These are phyloP conservation scores for Brachionus rubens DNA, from an alignment of 1,140 invertebrate genomes.

Conservation along the genomic window DNA sequence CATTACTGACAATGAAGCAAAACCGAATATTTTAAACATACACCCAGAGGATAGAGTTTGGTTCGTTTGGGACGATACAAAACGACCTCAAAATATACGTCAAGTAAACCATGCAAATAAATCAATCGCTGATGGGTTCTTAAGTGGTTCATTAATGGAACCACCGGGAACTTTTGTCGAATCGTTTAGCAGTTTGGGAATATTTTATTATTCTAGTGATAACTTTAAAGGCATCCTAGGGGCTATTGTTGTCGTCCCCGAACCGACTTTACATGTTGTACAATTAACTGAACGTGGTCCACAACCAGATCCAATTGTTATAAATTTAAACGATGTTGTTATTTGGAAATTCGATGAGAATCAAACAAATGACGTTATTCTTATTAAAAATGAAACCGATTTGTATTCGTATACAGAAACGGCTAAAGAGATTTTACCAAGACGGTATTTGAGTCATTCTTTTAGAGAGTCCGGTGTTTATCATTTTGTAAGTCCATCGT, in stretches of 20 bases:
- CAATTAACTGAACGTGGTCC: constrained; percentile 51
- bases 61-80: constrained; percentile 60
- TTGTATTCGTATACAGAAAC: constrained; percentile 2
- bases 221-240: constrained; percentile 55
- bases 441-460: constrained; percentile 54
- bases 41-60: constrained; percentile 58
- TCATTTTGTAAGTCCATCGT: constrained; percentile 58
- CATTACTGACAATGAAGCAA: constrained; percentile 58
- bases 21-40: constrained; percentile 57
- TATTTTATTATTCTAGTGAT: constrained; percentile 58
- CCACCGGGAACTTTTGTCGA: constrained; percentile 57
- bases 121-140: constrained; percentile 54
- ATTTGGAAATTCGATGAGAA: constrained; percentile 55
- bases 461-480: constrained; percentile 53
- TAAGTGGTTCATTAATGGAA: constrained; percentile 56
- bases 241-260: constrained; percentile 55
- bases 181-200: constrained; percentile 55
- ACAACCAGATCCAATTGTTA: constrained; percentile 54
- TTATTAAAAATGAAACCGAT: constrained; percentile 51
- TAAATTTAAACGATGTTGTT: constrained; percentile 57
- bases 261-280: constrained; percentile 57
- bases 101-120: constrained; percentile 57
- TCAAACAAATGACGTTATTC: constrained; percentile 50
- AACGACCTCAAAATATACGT: constrained; percentile 57
- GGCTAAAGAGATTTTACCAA: constrained; percentile 46